Evolutionary conservation across 2,888 invertebrate genomes (phyloP).

Genomic region (Deilephila porcellus): DNA sequence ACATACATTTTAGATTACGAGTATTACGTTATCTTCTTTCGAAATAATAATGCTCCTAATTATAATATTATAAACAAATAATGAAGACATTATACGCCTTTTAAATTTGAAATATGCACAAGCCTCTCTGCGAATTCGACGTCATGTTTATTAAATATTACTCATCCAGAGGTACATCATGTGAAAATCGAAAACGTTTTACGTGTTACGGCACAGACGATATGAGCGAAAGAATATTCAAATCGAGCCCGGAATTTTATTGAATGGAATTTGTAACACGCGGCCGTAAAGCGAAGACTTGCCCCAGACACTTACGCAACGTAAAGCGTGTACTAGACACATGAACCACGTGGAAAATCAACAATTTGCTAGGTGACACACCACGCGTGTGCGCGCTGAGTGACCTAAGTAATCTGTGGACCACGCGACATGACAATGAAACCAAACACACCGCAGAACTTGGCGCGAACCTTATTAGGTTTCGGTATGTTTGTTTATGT

Average conservation of each 20-base stretch:
- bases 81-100: too few relatives aligned
- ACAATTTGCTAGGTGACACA: not conserved
- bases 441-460: not conserved
- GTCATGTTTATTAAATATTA: not conserved
- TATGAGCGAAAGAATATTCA: slow-evolving; percentile 4
- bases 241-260: not conserved
- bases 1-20: too few relatives aligned
- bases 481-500: too few relatives aligned
- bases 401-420: too few relatives aligned
- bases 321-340: slow-evolving; percentile 3
- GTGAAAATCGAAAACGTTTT: not conserved
- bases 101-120: too few relatives aligned
- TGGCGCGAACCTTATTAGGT: too few relatives aligned
- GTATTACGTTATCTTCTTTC: too few relatives aligned
- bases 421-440: not conserved
- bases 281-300: slow-evolving; percentile 2
- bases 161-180: not conserved
- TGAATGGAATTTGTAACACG: slow-evolving; percentile 19
- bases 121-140: too few relatives aligned
- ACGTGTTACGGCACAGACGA: not conserved
- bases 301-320: slow-evolving; percentile 14
- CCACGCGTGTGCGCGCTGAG: not conserved
- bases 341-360: not conserved
- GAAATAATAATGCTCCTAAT: too few relatives aligned
- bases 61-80: too few relatives aligned